These are phyloP conservation scores for Marisa cornuarietis DNA, from an alignment of 1,140 invertebrate genomes.

Conservation along the genomic window DNA sequence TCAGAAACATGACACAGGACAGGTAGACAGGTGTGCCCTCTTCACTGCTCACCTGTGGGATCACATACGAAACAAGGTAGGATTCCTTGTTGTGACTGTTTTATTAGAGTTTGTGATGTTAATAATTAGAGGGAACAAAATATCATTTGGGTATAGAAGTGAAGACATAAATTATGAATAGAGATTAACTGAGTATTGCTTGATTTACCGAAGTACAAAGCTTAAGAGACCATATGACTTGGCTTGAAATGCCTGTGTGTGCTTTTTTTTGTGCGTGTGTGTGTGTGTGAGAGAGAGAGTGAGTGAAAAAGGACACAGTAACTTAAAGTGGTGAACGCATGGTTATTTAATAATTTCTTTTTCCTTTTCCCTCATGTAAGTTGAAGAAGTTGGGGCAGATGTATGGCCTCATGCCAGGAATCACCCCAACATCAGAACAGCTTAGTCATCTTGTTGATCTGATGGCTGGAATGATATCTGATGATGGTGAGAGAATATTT, in stretches of 20 bases:
- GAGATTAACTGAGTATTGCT: too few species aligned
- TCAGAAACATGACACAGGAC: slow-evolving; percentile 55
- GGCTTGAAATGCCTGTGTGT: not conserved
- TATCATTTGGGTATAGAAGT: not conserved
- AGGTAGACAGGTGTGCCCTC: slow-evolving; percentile 77
- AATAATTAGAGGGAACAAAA: not conserved
- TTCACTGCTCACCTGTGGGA: slow-evolving; percentile 91
- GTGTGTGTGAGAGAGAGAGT: not conserved
- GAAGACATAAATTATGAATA: too few species aligned
- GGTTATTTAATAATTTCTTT: not conserved
- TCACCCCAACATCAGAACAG: slow-evolving; percentile 80
- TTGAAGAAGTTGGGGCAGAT: slow-evolving; percentile 77
- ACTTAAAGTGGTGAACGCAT: too few species aligned
- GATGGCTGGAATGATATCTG: slow-evolving; percentile 81
- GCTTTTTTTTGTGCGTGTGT: not conserved
- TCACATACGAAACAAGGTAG: slow-evolving; percentile 90
- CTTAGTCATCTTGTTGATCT: slow-evolving; percentile 89
- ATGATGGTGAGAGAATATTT: too few species aligned
- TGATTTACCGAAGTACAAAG: too few species aligned
- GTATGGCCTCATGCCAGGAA: slow-evolving; percentile 90
- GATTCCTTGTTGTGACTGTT: too few species aligned
- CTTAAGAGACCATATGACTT: too few species aligned
- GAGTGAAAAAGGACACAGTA: too few species aligned
- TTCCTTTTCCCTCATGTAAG: slow-evolving; percentile 28
- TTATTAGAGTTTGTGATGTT: too few species aligned